Conservation (phyloP, 2,113 vertebrate genomes). For the Micromys minutus region DNA sequence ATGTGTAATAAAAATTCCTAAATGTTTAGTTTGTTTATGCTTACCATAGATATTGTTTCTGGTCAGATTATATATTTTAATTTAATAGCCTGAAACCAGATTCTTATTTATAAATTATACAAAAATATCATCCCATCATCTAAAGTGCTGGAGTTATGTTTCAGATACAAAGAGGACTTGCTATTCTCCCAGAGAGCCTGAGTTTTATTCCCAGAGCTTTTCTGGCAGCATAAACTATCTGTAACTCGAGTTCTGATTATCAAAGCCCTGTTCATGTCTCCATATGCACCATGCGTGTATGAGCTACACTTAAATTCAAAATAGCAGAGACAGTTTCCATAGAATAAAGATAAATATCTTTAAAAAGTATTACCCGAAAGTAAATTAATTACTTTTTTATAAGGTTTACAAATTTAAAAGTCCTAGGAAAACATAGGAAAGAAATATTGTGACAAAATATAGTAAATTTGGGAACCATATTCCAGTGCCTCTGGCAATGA, state of each 20-base stretch:
- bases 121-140: not conserved
- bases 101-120: not conserved
- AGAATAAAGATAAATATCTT: not conserved
- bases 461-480: not conserved
- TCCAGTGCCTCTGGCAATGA: not conserved
- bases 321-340: not conserved
- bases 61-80: not conserved
- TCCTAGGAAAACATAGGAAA: not conserved
- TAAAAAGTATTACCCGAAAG: not conserved
- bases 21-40: not conserved
- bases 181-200: too few species aligned
- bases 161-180: not conserved
- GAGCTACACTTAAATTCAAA: not conserved
- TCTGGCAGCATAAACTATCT: too few species aligned
- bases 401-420: not conserved
- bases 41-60: not conserved
- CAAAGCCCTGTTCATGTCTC: not conserved
- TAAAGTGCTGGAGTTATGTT: not conserved
- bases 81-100: not conserved
- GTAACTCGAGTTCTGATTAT: too few species aligned
- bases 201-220: not conserved
- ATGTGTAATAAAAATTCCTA: not conserved
- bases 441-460: not conserved
- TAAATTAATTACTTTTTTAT: not conserved
- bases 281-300: accelerated